phyloP scores from a whole-genome alignment of 2,113 vertebrate species.

The Sceloporus tristichus region DNA sequence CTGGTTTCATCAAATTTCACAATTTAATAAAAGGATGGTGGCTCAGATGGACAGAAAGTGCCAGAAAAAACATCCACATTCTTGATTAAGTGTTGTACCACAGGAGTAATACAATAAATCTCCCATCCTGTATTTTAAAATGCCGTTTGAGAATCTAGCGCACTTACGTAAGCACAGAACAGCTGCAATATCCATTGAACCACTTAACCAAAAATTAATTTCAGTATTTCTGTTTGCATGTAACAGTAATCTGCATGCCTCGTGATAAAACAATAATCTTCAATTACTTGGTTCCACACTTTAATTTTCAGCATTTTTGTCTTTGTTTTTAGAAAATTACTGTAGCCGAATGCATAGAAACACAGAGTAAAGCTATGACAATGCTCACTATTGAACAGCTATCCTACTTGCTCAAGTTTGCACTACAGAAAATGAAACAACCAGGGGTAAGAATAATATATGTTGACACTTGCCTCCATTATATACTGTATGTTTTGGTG shows the following conservation, averaged over 20 bases:
- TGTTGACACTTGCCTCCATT: background rate
- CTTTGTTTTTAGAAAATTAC: constrained; percentile 94
- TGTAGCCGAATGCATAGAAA: constrained; percentile 99
- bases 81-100: background rate
- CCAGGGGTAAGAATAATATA: constrained; percentile 89
- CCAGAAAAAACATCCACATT: background rate
- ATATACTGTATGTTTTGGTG: background rate
- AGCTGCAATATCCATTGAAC: background rate
- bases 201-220: background rate
- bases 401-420: constrained; percentile 98
- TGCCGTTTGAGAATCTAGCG: background rate
- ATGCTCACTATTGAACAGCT: constrained; percentile 97
- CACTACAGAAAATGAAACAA: constrained; percentile 99
- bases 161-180: background rate
- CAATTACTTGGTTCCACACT: constrained; percentile 18
- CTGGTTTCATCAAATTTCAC: background rate
- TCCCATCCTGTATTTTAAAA: background rate
- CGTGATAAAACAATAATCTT: constrained; percentile 35
- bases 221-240: constrained; percentile 1
- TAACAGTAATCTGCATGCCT: background rate
- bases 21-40: background rate
- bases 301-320: constrained; percentile 61
- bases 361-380: constrained; percentile 98
- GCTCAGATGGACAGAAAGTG: background rate
- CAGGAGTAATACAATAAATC: background rate